Percentiles rank a stretch among this genome's conserved stretches.
These are phyloP conservation scores for Actinostola sp. DNA, from an alignment of 92 coral and sea anemone species.

Conservation along the genomic window DNA sequence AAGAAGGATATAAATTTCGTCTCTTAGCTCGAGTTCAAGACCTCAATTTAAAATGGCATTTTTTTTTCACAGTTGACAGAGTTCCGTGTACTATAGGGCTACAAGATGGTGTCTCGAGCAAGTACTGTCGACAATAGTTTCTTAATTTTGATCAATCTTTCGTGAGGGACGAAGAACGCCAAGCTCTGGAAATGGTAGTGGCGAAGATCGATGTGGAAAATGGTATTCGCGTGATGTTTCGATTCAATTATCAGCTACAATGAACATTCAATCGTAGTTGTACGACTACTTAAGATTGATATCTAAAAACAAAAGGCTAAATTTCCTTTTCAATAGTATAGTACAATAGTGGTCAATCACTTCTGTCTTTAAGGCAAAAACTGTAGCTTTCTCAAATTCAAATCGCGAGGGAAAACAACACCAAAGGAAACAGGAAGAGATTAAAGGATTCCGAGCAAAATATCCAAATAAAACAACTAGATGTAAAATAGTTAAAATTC, in stretches of 20 bases:
- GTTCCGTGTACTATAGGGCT: no score
- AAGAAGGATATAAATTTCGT: neutral
- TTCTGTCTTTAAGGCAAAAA: no score
- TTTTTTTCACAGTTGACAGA: no score
- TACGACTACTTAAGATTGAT: neutral
- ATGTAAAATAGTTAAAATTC: neutral
- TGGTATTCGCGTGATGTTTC: slow-evolving; percentile 3
- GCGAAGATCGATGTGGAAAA: neutral
- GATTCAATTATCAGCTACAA: neutral
- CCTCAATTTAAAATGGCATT: no score
- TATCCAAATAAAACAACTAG: neutral
- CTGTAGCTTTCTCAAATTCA: no score
- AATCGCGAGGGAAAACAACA: neutral
- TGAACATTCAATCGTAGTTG: neutral
- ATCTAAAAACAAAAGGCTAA: neutral
- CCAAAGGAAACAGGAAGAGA: slow-evolving; percentile 13
- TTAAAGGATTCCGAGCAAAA: slow-evolving; percentile 16
- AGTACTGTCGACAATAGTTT: no score
- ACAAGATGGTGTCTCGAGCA: no score
- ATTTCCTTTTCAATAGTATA: neutral
- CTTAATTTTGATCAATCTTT: no score
- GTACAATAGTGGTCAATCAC: neutral
- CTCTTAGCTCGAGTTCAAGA: no score
- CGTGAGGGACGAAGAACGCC: no score
- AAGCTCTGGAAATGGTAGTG: neutral